phyloP scores from a whole-genome alignment of 2,113 vertebrate species.

The Sorex araneus region DNA sequence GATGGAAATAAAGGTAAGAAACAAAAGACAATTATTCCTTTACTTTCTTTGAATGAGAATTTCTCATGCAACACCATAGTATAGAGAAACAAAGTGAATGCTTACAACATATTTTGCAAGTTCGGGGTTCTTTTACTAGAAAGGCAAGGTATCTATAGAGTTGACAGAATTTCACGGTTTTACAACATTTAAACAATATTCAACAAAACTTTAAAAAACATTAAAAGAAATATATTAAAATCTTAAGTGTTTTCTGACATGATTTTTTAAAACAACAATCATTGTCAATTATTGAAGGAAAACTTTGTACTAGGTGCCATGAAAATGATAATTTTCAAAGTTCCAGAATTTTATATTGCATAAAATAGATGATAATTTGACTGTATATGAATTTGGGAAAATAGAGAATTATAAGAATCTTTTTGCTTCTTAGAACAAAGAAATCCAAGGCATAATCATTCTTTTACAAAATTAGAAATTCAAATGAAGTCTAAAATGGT shows the following conservation, averaged over 20 bases:
- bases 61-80: neutral
- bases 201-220: neutral
- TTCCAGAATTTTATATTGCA: conserved; percentile 18
- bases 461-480: conserved; percentile 11
- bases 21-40: neutral
- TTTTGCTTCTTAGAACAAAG: conserved; percentile 57
- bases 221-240: conserved; percentile 40
- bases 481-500: neutral
- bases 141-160: conserved; percentile 12
- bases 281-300: neutral
- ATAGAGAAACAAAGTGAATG: conserved; percentile 1
- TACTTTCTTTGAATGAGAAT: neutral
- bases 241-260: neutral
- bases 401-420: neutral
- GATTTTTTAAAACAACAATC: neutral
- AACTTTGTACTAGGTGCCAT: neutral
- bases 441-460: neutral
- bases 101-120: conserved; percentile 7
- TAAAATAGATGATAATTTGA: conserved; percentile 39
- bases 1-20: neutral
- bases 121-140: conserved; percentile 10
- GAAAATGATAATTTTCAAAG: neutral
- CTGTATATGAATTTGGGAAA: neutral
- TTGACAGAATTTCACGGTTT: neutral
- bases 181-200: neutral